phyloP scores from a whole-genome alignment of 2,888 invertebrate genomes.

The Odontomyia ornata region DNA sequence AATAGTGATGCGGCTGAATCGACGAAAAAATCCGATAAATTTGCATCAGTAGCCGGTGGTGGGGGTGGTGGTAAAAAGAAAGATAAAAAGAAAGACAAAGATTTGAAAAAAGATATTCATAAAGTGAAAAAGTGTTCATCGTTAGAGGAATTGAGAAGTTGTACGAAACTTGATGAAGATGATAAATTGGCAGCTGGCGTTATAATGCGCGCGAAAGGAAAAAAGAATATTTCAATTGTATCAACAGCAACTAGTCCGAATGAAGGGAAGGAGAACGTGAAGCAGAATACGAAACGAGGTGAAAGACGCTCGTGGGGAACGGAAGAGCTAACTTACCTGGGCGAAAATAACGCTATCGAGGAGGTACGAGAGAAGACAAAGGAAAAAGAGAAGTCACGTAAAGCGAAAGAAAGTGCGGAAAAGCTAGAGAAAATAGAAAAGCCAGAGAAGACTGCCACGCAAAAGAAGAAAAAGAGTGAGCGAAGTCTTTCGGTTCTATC shows the following conservation, averaged over 20 bases:
- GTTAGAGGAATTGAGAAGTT: slow-evolving; percentile 79
- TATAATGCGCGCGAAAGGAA: slow-evolving; percentile 58
- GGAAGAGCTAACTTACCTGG: slow-evolving; percentile 68
- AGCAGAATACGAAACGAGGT: slow-evolving; percentile 52
- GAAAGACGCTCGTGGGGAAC: slow-evolving; percentile 76
- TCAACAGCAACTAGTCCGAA: background rate
- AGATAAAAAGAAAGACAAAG: slow-evolving; percentile 63
- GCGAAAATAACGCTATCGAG: slow-evolving; percentile 55
- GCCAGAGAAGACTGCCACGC: background rate
- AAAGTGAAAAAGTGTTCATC: slow-evolving; percentile 74
- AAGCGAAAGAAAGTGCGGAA: slow-evolving; percentile 40
- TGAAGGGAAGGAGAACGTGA: slow-evolving; percentile 57
- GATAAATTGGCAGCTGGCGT: slow-evolving; percentile 61
- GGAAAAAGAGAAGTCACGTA: slow-evolving; percentile 53
- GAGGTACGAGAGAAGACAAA: slow-evolving; percentile 52
- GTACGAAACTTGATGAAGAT: slow-evolving; percentile 78
- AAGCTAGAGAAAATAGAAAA: slow-evolving; percentile 45
- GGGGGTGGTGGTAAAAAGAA: slow-evolving; percentile 66
- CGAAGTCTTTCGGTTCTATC: slow-evolving; percentile 43
- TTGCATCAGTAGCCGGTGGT: slow-evolving; percentile 61
- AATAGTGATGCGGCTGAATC: slow-evolving; percentile 64
- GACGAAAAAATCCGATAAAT: slow-evolving; percentile 59
- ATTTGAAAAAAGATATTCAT: slow-evolving; percentile 58
- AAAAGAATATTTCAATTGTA: slow-evolving; percentile 52
- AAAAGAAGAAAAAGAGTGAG: slow-evolving; percentile 49